A percentile compares a stretch with the other conserved stretches of the same genome.
Conservation (phyloP, 2,113 vertebrate species). For the Scalopus aquaticus region DNA sequence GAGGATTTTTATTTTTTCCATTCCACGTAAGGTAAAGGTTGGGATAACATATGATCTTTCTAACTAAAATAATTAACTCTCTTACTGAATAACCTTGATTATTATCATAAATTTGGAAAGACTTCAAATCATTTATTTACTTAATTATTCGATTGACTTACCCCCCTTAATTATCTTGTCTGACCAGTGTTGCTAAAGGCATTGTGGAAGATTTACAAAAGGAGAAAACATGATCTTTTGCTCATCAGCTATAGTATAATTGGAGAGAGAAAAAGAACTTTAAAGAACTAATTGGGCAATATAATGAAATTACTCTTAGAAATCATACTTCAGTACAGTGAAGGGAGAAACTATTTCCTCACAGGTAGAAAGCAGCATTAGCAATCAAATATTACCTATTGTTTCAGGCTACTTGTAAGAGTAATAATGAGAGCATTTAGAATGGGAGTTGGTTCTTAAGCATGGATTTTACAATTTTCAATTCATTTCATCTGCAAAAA, state of each 20-base stretch:
- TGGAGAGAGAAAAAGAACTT: slow-evolving; percentile 57
- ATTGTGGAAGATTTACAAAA: slow-evolving; percentile 36
- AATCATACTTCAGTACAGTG: slow-evolving; percentile 38
- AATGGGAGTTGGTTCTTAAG: slow-evolving; percentile 19
- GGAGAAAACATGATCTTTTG: slow-evolving; percentile 43
- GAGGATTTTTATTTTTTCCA: background rate
- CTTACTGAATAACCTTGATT: background rate
- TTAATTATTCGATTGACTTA: background rate
- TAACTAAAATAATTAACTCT: background rate
- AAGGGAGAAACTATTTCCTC: slow-evolving; percentile 34
- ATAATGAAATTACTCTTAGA: slow-evolving; percentile 65
- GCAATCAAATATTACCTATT: slow-evolving; percentile 26
- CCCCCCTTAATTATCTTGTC: background rate
- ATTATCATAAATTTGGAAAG: slow-evolving; percentile 28
- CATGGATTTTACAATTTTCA: slow-evolving; percentile 25
- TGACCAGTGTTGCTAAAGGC: slow-evolving; percentile 39
- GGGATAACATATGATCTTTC: background rate
- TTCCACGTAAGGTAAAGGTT: background rate
- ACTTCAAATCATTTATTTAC: background rate
- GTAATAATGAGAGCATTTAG: background rate
- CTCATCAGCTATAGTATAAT: slow-evolving; percentile 36
- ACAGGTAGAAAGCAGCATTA: slow-evolving; percentile 54
- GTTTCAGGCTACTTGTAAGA: slow-evolving; percentile 28
- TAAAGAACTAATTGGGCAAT: slow-evolving; percentile 66
- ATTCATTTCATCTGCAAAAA: slow-evolving; percentile 18